A percentile compares a stretch with the other conserved stretches of the same genome.
phyloP scores from a whole-genome alignment of 2,888 invertebrate species.

The Drosophila fulvimacula region DNA sequence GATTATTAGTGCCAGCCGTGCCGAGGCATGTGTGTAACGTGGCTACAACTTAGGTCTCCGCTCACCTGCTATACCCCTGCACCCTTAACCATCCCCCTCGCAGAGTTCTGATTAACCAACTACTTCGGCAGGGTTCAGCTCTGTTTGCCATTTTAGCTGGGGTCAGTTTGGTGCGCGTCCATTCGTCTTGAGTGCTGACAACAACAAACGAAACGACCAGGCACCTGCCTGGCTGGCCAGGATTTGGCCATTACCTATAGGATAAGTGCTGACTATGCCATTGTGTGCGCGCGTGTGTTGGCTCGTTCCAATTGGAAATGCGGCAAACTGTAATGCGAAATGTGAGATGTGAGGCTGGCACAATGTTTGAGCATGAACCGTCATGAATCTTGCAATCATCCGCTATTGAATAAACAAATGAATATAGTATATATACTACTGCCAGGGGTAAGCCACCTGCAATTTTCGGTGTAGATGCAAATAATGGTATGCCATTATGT shows the following conservation, averaged over 20 bases:
- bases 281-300: not conserved
- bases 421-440: slow-evolving; percentile 29
- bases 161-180: slow-evolving; percentile 5
- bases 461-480: slow-evolving; percentile 40
- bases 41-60: not conserved
- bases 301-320: slow-evolving; percentile 2
- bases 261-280: slow-evolving; percentile 17
- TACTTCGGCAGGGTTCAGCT: slow-evolving; percentile 2
- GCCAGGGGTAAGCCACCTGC: slow-evolving; percentile 33
- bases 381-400: slow-evolving; percentile 45
- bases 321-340: too few relatives aligned
- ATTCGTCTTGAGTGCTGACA: slow-evolving; percentile 30
- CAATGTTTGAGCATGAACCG: slow-evolving; percentile 34
- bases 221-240: slow-evolving; percentile 6
- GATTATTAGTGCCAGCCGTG: slow-evolving; percentile 58
- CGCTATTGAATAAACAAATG: slow-evolving; percentile 60
- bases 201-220: slow-evolving; percentile 19
- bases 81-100: not conserved
- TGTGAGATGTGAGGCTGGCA: slow-evolving; percentile 26
- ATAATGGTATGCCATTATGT: slow-evolving; percentile 15
- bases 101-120: slow-evolving; percentile 22
- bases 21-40: slow-evolving; percentile 29
- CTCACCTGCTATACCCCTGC: not conserved
- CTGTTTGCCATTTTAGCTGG: slow-evolving; percentile 38
- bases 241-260: slow-evolving; percentile 9